Evolutionary conservation across 2,888 invertebrate species (phyloP), one percentile per base, ranked within the genome.

Genomic region (Sphecodes monilicornis): DNA sequence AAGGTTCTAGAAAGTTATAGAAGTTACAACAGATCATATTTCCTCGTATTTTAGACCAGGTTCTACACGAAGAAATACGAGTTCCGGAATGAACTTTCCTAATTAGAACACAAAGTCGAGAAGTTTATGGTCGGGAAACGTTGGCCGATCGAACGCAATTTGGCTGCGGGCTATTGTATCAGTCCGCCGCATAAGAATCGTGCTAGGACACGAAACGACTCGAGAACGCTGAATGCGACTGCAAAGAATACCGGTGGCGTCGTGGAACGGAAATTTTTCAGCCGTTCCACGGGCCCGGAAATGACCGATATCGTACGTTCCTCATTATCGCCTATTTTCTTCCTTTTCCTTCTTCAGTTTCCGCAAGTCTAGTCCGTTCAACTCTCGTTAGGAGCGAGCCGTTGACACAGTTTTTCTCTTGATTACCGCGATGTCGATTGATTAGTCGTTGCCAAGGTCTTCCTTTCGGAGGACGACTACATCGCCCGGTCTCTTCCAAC

Each of bases 351-450:
- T 11, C 43, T 64, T 29, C 71, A 50, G 57, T 41, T 78, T 46
- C 66, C 50, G 54, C 50, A 39, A 41, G 50, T 43, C 72, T 46
- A 46, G 46, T 50, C 68, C 72, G 71, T 43, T 50, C 68, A n/a
- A 41, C 32, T 86, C 72, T 84, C 75, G 78, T 79, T 89, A 80
- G 64, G 76, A 76, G 43, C 22, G 32, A 43, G 29, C n/a, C 36
- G 41, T 60, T 77, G 87, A 82, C 81, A 86, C 66, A 70, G 82
- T 87, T 89, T 86, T 88, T 84, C 73, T 60, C 73, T 71, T 76
- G 80, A 90, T 90, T 88, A 88, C 60, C 87, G 69, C 81, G 86
- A 84, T 90, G 82, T 87, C 89, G 82, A 90, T 90, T 88, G 89
- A 90, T 90, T 84, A 87, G 84, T 88, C 86, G 60, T 66, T 71